Conservation (phyloP, 2,797 vertebrate genomes). For the Pangasius sanitwongsei region DNA sequence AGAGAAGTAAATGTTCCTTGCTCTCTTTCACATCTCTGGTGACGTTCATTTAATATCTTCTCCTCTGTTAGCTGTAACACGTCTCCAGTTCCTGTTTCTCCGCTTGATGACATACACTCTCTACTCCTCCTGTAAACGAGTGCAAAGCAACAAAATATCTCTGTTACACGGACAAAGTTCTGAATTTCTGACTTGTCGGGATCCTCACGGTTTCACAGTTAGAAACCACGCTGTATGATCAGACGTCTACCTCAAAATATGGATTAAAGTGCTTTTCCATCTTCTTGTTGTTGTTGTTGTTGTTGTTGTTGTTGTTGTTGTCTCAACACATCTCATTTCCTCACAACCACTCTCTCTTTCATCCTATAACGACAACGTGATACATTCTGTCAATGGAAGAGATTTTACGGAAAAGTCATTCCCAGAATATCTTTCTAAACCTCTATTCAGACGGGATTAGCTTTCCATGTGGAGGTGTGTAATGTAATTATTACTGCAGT, state of each 20-base stretch:
- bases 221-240: not conserved
- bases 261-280: not conserved
- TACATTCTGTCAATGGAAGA: not conserved
- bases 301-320: not conserved
- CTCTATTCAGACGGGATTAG: not conserved
- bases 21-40: not conserved
- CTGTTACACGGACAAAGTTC: not conserved
- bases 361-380: not conserved
- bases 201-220: not conserved
- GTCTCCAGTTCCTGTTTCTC: not conserved
- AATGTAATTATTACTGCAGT: not conserved
- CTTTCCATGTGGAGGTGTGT: too few relatives aligned
- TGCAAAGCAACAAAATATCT: not conserved
- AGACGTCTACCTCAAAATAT: not conserved
- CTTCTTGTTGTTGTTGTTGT: not conserved
- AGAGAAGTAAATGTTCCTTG: not conserved
- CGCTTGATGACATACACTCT: not conserved
- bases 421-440: not conserved
- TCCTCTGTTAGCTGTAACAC: constrained; percentile 8
- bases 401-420: not conserved
- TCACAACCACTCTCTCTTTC: not conserved
- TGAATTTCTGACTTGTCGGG: not conserved
- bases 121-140: not conserved
- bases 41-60: not conserved
- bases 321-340: not conserved